These are phyloP conservation scores for Hypercompe scribonia DNA, from an alignment of 2,888 invertebrate genomes.

Conservation along the genomic window DNA sequence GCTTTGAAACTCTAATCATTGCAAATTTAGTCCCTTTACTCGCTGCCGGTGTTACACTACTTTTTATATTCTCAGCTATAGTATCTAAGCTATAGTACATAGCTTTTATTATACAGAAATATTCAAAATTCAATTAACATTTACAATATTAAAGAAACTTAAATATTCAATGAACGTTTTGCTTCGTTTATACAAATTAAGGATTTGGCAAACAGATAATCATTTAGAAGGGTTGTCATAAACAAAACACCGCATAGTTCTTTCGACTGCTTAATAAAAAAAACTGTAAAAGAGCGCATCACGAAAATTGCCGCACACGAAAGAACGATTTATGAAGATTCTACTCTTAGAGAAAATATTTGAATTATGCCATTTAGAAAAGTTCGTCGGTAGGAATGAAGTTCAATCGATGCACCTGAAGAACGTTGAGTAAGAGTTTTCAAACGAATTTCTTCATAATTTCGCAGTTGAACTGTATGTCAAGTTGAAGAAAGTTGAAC, in stretches of 20 bases:
- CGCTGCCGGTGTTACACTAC: no score
- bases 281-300: constrained; percentile 58
- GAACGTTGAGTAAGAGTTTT: constrained; percentile 54
- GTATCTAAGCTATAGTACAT: no score
- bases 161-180: not conserved
- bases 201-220: not conserved
- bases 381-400: constrained; percentile 56
- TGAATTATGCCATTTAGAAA: constrained; percentile 70
- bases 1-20: no score
- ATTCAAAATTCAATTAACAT: no score
- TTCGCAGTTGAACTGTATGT: constrained; percentile 52
- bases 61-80: no score
- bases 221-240: not conserved
- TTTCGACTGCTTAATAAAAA: constrained; percentile 59
- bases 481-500: constrained; percentile 62
- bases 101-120: no score
- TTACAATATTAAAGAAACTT: not conserved
- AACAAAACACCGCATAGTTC: constrained; percentile 20
- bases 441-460: constrained; percentile 63
- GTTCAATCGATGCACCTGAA: constrained; percentile 67
- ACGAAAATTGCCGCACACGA: constrained; percentile 65
- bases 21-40: no score
- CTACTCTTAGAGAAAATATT: constrained; percentile 76
- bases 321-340: constrained; percentile 65
- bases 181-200: not conserved